Conservation (phyloP, 2,888 invertebrate genomes). For the Seira ritae region DNA sequence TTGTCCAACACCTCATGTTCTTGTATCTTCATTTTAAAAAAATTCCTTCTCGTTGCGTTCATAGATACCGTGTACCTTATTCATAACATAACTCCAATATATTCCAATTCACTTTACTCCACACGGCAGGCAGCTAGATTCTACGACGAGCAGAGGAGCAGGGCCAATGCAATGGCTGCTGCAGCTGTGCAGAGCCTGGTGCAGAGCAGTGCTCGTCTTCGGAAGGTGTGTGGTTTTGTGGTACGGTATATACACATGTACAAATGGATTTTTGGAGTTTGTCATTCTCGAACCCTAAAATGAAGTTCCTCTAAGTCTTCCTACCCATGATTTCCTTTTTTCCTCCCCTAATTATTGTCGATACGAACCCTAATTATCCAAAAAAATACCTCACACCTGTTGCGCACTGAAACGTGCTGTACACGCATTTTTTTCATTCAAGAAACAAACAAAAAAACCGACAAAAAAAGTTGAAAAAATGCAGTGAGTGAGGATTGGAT, state of each 20-base stretch:
- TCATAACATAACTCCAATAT: no score
- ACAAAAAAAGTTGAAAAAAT: constrained; percentile 20
- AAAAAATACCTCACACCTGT: constrained; percentile 23
- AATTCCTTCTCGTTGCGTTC: no score
- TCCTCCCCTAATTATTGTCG: constrained; percentile 8
- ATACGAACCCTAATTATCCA: constrained; percentile 3
- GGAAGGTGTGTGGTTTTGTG: background rate
- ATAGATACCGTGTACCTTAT: no score
- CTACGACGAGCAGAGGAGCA: no score
- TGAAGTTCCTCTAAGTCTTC: no score
- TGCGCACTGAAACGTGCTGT: constrained; percentile 24
- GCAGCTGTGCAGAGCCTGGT: no score
- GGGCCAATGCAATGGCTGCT: no score
- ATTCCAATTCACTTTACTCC: no score
- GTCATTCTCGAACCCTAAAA: background rate
- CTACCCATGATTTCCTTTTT: no score
- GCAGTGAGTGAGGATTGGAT: background rate
- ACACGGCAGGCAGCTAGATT: no score
- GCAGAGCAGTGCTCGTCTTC: background rate
- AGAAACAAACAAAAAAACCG: constrained; percentile 24
- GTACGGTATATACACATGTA: background rate
- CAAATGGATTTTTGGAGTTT: background rate
- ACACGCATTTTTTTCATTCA: constrained; percentile 20
- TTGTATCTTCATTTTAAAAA: background rate
- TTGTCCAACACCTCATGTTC: background rate